A percentile compares a stretch with the other conserved stretches of the same genome.
phyloP scores from a whole-genome alignment of 2,113 vertebrate species.

The Apistogramma diplotaenia region DNA sequence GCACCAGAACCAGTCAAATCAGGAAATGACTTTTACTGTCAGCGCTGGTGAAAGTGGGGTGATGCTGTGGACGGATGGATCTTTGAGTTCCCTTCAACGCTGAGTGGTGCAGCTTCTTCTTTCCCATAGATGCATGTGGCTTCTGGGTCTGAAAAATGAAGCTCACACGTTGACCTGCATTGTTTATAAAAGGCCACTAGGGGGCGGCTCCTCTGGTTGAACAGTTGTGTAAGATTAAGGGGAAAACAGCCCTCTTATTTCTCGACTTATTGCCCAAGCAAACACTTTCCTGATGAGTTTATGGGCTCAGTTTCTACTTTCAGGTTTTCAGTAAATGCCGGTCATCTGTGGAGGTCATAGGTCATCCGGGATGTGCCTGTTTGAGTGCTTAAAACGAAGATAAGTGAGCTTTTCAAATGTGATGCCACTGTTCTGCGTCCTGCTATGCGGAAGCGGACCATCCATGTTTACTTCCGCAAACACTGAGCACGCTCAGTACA shows the following conservation, averaged over 20 bases:
- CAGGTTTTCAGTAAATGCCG: neutral
- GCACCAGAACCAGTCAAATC: neutral
- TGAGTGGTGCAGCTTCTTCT: too few relatives aligned
- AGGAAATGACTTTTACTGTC: neutral
- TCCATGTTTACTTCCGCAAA: too few relatives aligned
- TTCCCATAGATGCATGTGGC: neutral
- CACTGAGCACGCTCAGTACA: too few relatives aligned
- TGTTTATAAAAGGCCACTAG: neutral
- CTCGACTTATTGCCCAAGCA: too few relatives aligned
- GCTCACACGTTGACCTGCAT: neutral
- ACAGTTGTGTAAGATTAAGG: too few relatives aligned
- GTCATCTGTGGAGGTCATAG: neutral
- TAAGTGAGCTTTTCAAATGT: too few relatives aligned
- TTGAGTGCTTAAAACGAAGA: neutral
- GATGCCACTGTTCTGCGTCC: too few relatives aligned
- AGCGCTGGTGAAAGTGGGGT: neutral
- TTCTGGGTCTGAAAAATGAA: neutral
- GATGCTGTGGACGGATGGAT: neutral
- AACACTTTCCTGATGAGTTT: neutral
- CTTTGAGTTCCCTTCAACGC: too few relatives aligned
- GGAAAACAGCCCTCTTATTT: too few relatives aligned
- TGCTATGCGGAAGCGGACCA: too few relatives aligned
- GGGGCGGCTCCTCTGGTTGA: neutral
- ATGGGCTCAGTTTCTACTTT: neutral
- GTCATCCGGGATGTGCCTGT: neutral